Base-by-base conservation (phyloP, 2,888 invertebrate species). In the Zygogramma bicolorata region DNA sequence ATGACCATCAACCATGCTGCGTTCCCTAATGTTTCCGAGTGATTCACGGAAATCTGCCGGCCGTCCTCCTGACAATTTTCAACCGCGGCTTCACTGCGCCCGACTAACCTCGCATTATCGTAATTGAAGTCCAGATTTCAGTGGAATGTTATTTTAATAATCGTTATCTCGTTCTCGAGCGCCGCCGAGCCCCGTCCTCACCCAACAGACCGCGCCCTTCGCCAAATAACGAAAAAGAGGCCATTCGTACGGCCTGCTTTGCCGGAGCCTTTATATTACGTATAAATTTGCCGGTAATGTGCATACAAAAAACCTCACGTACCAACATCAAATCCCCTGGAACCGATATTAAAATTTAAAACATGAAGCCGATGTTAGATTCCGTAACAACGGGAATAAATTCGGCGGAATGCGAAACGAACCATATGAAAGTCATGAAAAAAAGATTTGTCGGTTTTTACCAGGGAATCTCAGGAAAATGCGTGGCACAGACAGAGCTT, bases 291-390 rank as follows among this genome's bases (percentile, higher is more conserved):
- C 42, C 49, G 31, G 67, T 58, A 58, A 68, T 59, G 68, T 57
- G 66, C 65, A 60, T 53, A 59, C 53, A 71, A 71, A 71, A 71
- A 68, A 70, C 27, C 57, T 68, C 68, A 63, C 61, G 66, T 66
- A 61, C 27, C 71, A 57, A 58, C 57, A 58, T 59, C 63, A 59
- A 67, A 58, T 68, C 67, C 68, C 71, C 46, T 27, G 68, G 59
- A 71, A 71, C 71, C 66, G 61, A 69, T 71, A 71, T 69, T 71
- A 75, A 76, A 71, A 75, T 75, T 76, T 73, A 72, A 71, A 75
- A 73, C 69, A 71, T 67, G 71, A 61, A 58, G 65, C 69, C 71
- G 68, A 68, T 72, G 74, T 76, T 76, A 74, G 65, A 71, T 71
- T 70, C 73, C 42, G 63, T 53, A 70, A 71, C 70, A 71, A 68